Evolutionary conservation across 2,888 invertebrate genomes (phyloP).

Genomic region (Ariolimax columbianus): DNA sequence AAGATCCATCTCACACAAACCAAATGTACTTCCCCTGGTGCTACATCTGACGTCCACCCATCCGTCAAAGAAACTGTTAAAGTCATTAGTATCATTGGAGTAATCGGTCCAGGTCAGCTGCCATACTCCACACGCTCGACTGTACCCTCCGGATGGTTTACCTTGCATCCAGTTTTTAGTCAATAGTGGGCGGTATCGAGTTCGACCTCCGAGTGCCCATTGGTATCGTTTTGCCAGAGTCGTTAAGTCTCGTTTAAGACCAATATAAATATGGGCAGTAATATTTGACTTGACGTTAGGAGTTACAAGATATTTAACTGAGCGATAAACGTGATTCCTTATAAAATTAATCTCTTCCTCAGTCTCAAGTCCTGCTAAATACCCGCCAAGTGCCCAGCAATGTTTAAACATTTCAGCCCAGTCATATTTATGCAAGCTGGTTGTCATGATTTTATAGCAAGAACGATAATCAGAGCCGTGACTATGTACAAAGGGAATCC

Average conservation of each 20-base stretch:
- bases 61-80: background rate
- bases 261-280: background rate
- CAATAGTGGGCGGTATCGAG: background rate
- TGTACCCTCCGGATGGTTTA: background rate
- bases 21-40: background rate
- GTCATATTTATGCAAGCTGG: background rate
- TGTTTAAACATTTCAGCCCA: background rate
- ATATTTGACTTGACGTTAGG: no score
- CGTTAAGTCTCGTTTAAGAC: background rate
- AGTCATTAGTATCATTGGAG: background rate
- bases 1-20: background rate
- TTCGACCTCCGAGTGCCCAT: background rate
- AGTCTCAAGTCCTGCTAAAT: background rate
- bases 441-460: background rate
- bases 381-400: background rate
- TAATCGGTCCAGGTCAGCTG: background rate
- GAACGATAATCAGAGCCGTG: background rate
- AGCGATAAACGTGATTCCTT: no score
- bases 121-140: background rate
- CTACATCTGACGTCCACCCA: background rate
- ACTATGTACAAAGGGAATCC: background rate
- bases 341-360: no score
- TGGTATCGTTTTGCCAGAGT: no score
- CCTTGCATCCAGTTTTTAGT: background rate
- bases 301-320: no score